Conservation (phyloP, 2,797 vertebrate species). For the Heliangelus exortis region DNA sequence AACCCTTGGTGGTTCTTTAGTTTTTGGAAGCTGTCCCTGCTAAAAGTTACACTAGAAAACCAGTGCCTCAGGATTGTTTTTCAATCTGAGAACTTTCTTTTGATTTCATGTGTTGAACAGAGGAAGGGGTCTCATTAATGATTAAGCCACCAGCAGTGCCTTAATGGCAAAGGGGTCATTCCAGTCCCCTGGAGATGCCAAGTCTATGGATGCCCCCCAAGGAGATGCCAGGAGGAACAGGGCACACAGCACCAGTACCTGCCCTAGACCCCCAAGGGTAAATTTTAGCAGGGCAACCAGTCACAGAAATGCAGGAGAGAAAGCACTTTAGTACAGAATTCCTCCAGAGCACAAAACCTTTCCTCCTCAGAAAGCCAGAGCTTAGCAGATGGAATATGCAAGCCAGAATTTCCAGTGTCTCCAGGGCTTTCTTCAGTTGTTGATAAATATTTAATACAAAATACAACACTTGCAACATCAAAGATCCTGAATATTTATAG, state of each 20-base stretch:
- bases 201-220: neutral
- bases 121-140: neutral
- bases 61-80: neutral
- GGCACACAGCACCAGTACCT: neutral
- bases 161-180: accelerated
- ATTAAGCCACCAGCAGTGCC: neutral
- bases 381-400: neutral
- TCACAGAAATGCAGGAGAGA: neutral
- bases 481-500: neutral
- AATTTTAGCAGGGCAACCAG: neutral
- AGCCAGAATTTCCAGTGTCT: too few relatives aligned
- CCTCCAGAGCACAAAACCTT: neutral
- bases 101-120: neutral
- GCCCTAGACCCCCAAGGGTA: neutral
- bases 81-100: neutral
- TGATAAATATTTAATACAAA: neutral
- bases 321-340: neutral
- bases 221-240: neutral
- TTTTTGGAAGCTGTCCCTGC: neutral
- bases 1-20: neutral
- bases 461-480: neutral
- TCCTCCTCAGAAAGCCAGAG: neutral
- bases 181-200: neutral
- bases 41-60: neutral
- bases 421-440: accelerated